Conservation (phyloP, 1,140 invertebrate species). For the Diuraphis noxia region DNA sequence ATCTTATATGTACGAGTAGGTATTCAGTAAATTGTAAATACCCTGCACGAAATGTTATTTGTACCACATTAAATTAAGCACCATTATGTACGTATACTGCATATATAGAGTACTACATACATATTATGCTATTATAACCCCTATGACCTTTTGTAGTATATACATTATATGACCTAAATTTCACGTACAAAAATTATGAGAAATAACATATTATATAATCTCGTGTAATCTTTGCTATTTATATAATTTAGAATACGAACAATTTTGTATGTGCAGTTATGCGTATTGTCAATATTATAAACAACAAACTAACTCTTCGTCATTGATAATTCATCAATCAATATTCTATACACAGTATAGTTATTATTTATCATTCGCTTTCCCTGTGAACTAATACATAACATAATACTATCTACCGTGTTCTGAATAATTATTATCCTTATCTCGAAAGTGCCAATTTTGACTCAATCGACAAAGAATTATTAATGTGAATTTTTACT, state of each 20-base stretch:
- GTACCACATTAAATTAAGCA: background rate
- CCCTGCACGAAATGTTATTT: background rate
- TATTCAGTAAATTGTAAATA: background rate
- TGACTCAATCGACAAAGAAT: background rate
- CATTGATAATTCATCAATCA: background rate
- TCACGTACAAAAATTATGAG: background rate
- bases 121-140: background rate
- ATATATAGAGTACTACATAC: background rate
- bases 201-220: background rate
- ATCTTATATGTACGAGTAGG: background rate
- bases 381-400: conserved; percentile 9
- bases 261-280: background rate
- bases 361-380: background rate
- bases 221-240: background rate
- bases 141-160: background rate
- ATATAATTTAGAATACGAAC: background rate
- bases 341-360: conserved; percentile 5
- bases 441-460: conserved; percentile 17
- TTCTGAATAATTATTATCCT: conserved; percentile 12
- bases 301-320: background rate
- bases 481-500: background rate
- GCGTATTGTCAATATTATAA: background rate
- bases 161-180: background rate
- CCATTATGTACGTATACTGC: background rate
- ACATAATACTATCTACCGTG: background rate